Percentiles rank a stretch among this genome's conserved stretches.
Conservation (phyloP, 2,113 vertebrate genomes). For the Limnothrissa miodon region DNA sequence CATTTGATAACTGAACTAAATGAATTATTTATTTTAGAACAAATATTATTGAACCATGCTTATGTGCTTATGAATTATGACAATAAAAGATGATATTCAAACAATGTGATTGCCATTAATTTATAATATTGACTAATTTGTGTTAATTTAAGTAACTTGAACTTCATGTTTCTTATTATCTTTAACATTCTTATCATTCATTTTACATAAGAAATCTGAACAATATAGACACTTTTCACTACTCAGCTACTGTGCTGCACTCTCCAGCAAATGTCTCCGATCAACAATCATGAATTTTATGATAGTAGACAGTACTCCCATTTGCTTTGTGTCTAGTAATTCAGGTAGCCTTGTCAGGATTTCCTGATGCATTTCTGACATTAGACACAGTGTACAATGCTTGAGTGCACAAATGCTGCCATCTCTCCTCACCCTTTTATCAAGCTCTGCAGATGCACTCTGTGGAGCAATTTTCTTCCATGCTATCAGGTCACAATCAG, state of each 20-base stretch:
- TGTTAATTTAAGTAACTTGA: too few species aligned
- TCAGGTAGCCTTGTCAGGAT: background rate
- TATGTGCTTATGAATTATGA: background rate
- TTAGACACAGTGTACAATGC: background rate
- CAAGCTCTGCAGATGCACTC: background rate
- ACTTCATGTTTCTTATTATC: too few species aligned
- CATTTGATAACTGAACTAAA: background rate
- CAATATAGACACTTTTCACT: too few species aligned
- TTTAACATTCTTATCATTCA: too few species aligned
- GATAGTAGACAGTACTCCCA: background rate
- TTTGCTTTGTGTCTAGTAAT: background rate
- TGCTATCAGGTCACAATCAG: constrained; percentile 9
- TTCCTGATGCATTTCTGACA: background rate
- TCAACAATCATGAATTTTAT: background rate
- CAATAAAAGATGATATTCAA: too few species aligned
- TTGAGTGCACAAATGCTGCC: background rate
- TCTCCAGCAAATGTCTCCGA: background rate
- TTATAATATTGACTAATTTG: too few species aligned
- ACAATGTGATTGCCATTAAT: too few species aligned
- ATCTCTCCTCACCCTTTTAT: background rate
- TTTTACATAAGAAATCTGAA: too few species aligned
- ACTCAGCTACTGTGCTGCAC: too few species aligned
- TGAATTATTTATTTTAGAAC: background rate
- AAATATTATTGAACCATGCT: background rate
- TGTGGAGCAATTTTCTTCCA: background rate